phyloP scores from a whole-genome alignment of 1,140 invertebrate species.

The Macrocentrus cingulum region DNA sequence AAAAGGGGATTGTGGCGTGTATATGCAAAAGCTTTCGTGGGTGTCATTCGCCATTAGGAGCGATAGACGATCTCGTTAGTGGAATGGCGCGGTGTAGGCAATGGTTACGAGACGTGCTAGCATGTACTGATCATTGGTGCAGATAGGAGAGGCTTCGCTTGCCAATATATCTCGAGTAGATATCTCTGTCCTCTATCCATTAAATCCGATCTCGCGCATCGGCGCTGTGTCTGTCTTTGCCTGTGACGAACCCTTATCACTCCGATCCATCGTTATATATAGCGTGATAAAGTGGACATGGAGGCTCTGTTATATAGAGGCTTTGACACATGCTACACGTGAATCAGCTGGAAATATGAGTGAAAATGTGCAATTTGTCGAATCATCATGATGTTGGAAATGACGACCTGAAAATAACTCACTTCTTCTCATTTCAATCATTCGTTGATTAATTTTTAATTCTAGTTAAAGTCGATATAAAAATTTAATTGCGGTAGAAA shows the following conservation, averaged over 20 bases:
- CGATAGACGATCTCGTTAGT: constrained; percentile 26
- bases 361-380: no score
- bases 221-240: background rate
- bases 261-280: background rate
- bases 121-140: constrained; percentile 40
- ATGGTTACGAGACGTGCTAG: constrained; percentile 44
- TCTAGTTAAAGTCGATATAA: no score
- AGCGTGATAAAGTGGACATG: background rate
- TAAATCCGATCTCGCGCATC: constrained; percentile 39
- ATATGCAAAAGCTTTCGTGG: background rate
- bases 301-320: background rate
- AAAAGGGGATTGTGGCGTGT: constrained; percentile 22
- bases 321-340: background rate
- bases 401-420: no score
- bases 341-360: no score
- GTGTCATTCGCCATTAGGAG: constrained; percentile 34
- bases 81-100: constrained; percentile 23
- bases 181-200: constrained; percentile 45
- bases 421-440: no score
- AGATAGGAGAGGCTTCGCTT: constrained; percentile 46
- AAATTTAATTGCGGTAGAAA: no score
- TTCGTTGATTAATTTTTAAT: no score
- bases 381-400: no score
- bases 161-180: constrained; percentile 52
- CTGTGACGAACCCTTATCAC: constrained; percentile 1